Base-by-base conservation (phyloP, 2,888 invertebrate genomes). In the Odontomyia ornata region DNA sequence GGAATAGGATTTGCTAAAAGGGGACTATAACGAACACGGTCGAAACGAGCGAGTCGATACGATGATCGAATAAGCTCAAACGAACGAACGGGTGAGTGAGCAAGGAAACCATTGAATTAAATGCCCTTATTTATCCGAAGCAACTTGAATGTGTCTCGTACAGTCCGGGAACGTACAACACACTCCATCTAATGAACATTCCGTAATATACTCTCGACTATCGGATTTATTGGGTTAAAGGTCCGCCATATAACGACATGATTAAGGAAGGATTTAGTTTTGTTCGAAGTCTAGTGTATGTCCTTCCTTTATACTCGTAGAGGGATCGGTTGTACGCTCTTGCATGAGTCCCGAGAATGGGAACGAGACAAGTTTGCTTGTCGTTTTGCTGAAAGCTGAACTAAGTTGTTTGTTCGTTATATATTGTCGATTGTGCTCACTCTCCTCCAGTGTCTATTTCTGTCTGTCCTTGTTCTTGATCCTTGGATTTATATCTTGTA, bases 151-250 rank as follows among this genome's bases (percentile, higher is more conserved):
- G 56, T 72, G 56, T 28, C 72, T 25, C 52, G 52, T 7, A 56
- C 72, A 69, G 15, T 4, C 52, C 36, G 36, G 9, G 36, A 52
- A 52, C 43, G 28, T 23, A 72, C 72, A 69, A 56, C 72, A 72
- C 9, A 43, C 72, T 28, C 60, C 28, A 28, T 69, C 73, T 73
- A 73, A 73, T 73, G 57, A 73, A 73, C 73, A 73, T 73, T 73
- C 73, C 73, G 52, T 36, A 47, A 30, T 69, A 25, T 18, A 69
- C 47, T 69, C 69, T 7, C 69, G 13, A 11, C 46, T 46, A 69
- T 18, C 46, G 69, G 57, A 73, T 73, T 73, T 73, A 73, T 73
- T 73, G 73, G 43, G 73, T 73, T 73, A 73, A 73, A 73, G 73
- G 73, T 73, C 36, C 36, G 57, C 60, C 36, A 57, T 57, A 57